A percentile compares a stretch with the other conserved stretches of the same genome.
These are phyloP conservation scores for Anadara kagoshimensis DNA, from an alignment of 1,140 invertebrate species.

Conservation along the genomic window DNA sequence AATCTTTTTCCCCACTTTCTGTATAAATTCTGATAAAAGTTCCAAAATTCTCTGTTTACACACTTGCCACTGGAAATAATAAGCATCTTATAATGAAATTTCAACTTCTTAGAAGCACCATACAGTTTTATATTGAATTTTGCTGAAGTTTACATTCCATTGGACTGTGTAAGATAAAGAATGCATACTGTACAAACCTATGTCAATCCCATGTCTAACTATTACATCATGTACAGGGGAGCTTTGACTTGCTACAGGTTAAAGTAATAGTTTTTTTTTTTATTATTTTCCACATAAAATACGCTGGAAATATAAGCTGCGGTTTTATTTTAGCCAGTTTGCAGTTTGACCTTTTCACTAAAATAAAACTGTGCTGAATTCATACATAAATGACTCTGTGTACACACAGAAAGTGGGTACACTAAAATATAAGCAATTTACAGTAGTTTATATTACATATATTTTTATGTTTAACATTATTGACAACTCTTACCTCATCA, in stretches of 20 bases:
- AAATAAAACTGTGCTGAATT: too few species aligned
- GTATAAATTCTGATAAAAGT: slow-evolving; percentile 57
- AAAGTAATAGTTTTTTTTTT: too few species aligned
- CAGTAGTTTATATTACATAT: too few species aligned
- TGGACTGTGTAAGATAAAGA: not conserved
- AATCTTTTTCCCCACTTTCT: slow-evolving; percentile 61
- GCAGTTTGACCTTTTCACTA: too few species aligned
- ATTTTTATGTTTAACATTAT: too few species aligned
- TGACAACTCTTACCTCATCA: slow-evolving; percentile 57
- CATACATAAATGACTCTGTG: too few species aligned
- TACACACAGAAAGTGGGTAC: too few species aligned
- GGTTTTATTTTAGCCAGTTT: too few species aligned
- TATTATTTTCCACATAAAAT: too few species aligned
- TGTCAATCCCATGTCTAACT: not conserved
- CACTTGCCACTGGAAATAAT: slow-evolving; percentile 58
- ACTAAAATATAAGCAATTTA: too few species aligned
- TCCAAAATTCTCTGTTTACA: slow-evolving; percentile 57
- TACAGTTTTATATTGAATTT: not conserved
- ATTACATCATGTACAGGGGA: not conserved
- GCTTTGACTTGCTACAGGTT: not conserved
- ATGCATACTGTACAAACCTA: not conserved
- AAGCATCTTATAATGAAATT: slow-evolving; percentile 7
- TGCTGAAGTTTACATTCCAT: not conserved
- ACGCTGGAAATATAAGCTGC: too few species aligned
- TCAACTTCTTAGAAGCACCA: not conserved